A percentile compares a stretch with the other conserved stretches of the same genome.
phyloP scores from a whole-genome alignment of 2,888 invertebrate species.

The Tinea pellionella region DNA sequence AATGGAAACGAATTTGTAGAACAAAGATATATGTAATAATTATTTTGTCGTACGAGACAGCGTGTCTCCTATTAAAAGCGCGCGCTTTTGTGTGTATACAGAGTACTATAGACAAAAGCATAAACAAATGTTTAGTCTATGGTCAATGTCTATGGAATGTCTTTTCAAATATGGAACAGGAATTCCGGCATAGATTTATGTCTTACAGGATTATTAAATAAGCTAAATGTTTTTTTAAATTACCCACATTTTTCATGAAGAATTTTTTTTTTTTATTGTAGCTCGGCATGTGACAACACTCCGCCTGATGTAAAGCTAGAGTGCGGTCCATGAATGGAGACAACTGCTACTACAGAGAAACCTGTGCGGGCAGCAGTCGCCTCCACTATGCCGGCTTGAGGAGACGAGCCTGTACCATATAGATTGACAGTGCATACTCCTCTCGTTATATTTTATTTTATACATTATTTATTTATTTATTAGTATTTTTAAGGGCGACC shows the following conservation, averaged over 20 bases:
- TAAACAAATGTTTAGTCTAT: conserved; percentile 24
- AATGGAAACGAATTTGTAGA: background rate
- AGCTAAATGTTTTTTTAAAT: background rate
- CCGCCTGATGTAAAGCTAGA: too few species aligned
- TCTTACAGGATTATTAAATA: background rate
- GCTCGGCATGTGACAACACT: too few species aligned
- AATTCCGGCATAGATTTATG: background rate
- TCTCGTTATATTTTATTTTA: too few species aligned
- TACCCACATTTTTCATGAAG: background rate
- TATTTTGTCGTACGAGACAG: conserved; percentile 32
- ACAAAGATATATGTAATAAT: background rate
- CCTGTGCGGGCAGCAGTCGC: too few species aligned
- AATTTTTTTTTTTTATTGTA: too few species aligned
- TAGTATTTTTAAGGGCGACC: too few species aligned
- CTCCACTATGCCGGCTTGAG: too few species aligned
- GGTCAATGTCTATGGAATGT: conserved; percentile 8
- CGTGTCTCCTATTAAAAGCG: conserved; percentile 32
- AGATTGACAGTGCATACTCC: too few species aligned
- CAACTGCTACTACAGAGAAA: too few species aligned
- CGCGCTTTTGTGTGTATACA: conserved; percentile 33
- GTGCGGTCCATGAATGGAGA: too few species aligned
- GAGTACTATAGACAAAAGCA: conserved; percentile 21
- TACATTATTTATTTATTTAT: too few species aligned
- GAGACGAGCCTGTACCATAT: too few species aligned
- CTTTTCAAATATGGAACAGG: background rate